These are phyloP conservation scores for Misgurnus mizolepis DNA, from an alignment of 2,113 vertebrate species.

Conservation along the genomic window DNA sequence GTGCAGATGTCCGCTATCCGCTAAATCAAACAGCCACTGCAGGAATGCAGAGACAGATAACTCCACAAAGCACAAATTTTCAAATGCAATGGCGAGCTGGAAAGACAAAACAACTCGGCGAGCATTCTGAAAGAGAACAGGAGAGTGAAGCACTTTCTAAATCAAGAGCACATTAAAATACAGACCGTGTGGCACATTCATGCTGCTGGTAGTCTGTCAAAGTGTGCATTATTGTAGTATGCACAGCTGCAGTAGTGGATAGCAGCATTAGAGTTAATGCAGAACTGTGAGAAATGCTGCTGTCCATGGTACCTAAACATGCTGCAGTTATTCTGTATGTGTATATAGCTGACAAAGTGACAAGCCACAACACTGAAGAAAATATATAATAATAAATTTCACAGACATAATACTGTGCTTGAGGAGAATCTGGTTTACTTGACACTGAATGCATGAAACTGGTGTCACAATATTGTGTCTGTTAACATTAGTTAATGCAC, in stretches of 20 bases:
- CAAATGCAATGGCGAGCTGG: neutral
- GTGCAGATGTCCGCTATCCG: conserved; percentile 7
- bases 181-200: neutral
- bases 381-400: too few species aligned
- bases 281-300: conserved; percentile 10
- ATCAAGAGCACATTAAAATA: neutral
- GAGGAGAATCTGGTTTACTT: too few species aligned
- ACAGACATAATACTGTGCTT: too few species aligned
- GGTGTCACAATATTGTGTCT: too few species aligned
- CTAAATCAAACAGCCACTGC: neutral
- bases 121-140: neutral
- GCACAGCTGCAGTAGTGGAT: neutral
- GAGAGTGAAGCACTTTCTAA: conserved; percentile 5
- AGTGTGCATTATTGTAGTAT: neutral
- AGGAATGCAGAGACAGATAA: conserved; percentile 2
- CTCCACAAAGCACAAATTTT: neutral
- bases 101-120: neutral
- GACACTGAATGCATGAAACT: too few species aligned
- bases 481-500: too few species aligned
- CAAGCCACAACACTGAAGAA: too few species aligned
- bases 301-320: conserved; percentile 46
- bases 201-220: neutral
- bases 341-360: neutral
- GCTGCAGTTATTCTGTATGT: neutral
- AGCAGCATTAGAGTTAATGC: neutral